Base-by-base conservation (phyloP, 2,888 invertebrate species). In the Latheticus oryzae region DNA sequence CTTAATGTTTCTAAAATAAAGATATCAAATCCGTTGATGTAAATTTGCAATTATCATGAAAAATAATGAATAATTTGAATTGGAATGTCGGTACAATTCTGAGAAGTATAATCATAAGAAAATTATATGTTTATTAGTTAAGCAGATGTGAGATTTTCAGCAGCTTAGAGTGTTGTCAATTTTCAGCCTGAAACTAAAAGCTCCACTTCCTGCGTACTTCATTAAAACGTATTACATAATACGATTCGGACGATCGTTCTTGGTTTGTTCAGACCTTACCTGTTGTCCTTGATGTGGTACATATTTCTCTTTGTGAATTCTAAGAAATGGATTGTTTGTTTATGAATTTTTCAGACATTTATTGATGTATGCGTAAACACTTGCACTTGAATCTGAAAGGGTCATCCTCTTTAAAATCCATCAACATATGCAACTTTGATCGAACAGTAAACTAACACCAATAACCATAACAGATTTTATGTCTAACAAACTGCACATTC, bases 231-330 rank as follows among this genome's bases (percentile, higher is more conserved):
- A 40, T 59, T 59, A 60, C 47, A 55, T 60, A 60, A 59, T 51
- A 17, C 23, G 47, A 16, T 37, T 23, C 53, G 24, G 23, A 15
- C 51, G 37, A 43, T 32, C 47, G 30, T 51, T 50, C 26, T 32
- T 8, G 3, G 37, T 50, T 50, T n/a, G n/a, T n/a, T 54, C 9
- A 53, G 53, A 54, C 33, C 48, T 54, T 50, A 60, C 57, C 54
- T 32, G 60, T 60, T 57, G 60, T 57, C 60, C 60, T 60, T 60
- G 60, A 48, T 57, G 19, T 7, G 23, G 47, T 45, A 48, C 50
- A 57, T 57, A 53, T 57, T 60, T 57, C 60, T 53, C 56, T 48
- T 48, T 43, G 43, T 57, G 24, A 40, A 42, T 57, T 57, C 57
- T 43, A 12, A 17, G 55, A 57, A 56, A 45, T 26, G 15, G 42